Base-by-base conservation (phyloP, 2,113 vertebrate species). In the Eira barbara region DNA sequence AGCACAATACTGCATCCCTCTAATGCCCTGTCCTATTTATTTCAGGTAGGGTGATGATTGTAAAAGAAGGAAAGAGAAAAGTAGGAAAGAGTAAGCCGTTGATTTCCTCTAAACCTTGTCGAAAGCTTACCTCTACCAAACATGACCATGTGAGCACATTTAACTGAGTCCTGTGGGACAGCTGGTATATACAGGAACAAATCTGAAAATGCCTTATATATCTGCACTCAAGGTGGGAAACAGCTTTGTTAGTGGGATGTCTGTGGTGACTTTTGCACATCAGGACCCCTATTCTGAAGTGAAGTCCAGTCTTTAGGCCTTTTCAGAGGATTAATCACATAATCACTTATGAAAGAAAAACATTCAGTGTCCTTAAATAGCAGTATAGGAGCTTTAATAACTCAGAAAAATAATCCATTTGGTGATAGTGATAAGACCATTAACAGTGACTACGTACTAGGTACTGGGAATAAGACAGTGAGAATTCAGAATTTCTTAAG, bases 91-190 rank as follows among this genome's bases (percentile, higher is more conserved):
- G 76, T 25, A 94, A 85, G 49, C 84, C 23, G 71, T 71, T 96
- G 74, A 84, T 95, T 98, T 88, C 97, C 94, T 94, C 96, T 90
- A 95, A 92, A 79, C 90, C 81, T 81, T 81, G 71, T 94, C 90
- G 71, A 93, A 96, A 96, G 20, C 57, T 10, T 76, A 52, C 36
- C 57, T 93, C 74, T 45, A 47, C 63, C 80, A 82, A 31, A 91
- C 83, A 61, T 10, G 11, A 76, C 11, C 36, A 21, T 21, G 23
- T 55, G 17, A 83, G 59, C 76, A 36, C 80, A 81, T 65, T 95
- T 96, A 92, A 92, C 90, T 73, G 76, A 90, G 87, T 81, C 92
- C 87, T 31, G 0, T 36, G 94, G 80, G 94, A 84, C 36, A 42
- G 2, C 49, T 31, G 39, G 20, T 52, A 8, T 27, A 49, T 31